Conservation (phyloP, 2,888 invertebrate species). For the Drosophila anceps region DNA sequence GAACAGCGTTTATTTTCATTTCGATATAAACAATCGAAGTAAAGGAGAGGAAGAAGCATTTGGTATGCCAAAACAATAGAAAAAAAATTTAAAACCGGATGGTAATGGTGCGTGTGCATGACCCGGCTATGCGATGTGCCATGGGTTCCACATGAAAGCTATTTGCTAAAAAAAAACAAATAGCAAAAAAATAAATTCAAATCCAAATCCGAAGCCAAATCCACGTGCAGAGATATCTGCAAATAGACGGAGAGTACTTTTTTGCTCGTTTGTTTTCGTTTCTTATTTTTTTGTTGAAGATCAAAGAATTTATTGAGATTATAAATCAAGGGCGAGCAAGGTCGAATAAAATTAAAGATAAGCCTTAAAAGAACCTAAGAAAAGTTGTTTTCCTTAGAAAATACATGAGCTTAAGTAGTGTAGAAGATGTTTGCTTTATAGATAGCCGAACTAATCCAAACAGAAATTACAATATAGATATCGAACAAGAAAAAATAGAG, state of each 20-base stretch:
- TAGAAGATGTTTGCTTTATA: background rate
- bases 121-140: slow-evolving; percentile 30
- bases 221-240: slow-evolving; percentile 52
- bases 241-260: slow-evolving; percentile 64
- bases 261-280: slow-evolving; percentile 36
- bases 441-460: background rate
- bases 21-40: slow-evolving; percentile 71
- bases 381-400: slow-evolving; percentile 1
- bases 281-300: slow-evolving; percentile 59
- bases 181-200: slow-evolving; percentile 12
- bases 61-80: slow-evolving; percentile 49
- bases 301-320: slow-evolving; percentile 61
- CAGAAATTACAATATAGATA: background rate
- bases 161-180: slow-evolving; percentile 43
- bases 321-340: slow-evolving; percentile 74
- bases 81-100: slow-evolving; percentile 43
- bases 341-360: slow-evolving; percentile 35
- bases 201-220: slow-evolving; percentile 6
- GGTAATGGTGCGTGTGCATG: slow-evolving; percentile 58
- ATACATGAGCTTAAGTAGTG: slow-evolving; percentile 4
- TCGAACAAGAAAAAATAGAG: background rate
- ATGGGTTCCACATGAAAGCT: slow-evolving; percentile 52
- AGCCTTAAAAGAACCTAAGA: slow-evolving; percentile 7
- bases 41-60: slow-evolving; percentile 63
- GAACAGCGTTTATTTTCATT: slow-evolving; percentile 70